Evolutionary conservation across 1,140 invertebrate genomes (phyloP).

Genomic region (Ostrea edulis): DNA sequence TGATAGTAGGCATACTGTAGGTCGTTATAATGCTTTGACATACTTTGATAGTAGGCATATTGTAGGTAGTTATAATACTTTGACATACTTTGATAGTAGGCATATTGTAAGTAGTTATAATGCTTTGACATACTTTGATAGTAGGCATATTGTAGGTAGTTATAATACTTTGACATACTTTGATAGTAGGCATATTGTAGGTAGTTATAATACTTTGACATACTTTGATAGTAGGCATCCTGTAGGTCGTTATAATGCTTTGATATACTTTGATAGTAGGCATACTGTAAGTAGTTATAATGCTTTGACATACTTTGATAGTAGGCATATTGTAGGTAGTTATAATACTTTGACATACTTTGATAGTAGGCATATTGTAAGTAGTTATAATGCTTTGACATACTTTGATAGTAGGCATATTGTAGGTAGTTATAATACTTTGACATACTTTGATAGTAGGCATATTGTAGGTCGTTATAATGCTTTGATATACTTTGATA

Average conservation of each 20-base stretch:
- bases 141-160: too few relatives aligned
- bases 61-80: conserved; percentile 88
- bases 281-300: not conserved
- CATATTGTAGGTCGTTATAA: not conserved
- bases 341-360: conserved; percentile 77
- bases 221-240: conserved; percentile 86
- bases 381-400: conserved; percentile 85
- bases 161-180: too few relatives aligned
- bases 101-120: too few relatives aligned
- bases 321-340: not conserved
- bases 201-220: too few relatives aligned
- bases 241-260: conserved; percentile 87
- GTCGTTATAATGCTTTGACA: too few relatives aligned
- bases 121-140: too few relatives aligned
- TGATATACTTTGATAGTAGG: not conserved
- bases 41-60: conserved; percentile 81
- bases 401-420: not conserved
- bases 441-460: not conserved
- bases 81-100: conserved; percentile 23
- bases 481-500: not conserved
- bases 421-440: not conserved
- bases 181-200: too few relatives aligned
- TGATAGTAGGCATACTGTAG: too few relatives aligned
- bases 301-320: not conserved
- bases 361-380: conserved; percentile 90